Percentiles rank a stretch among this genome's conserved stretches.
Conservation (phyloP, 2,113 vertebrate genomes). For the Neolamprologus falcicula region DNA sequence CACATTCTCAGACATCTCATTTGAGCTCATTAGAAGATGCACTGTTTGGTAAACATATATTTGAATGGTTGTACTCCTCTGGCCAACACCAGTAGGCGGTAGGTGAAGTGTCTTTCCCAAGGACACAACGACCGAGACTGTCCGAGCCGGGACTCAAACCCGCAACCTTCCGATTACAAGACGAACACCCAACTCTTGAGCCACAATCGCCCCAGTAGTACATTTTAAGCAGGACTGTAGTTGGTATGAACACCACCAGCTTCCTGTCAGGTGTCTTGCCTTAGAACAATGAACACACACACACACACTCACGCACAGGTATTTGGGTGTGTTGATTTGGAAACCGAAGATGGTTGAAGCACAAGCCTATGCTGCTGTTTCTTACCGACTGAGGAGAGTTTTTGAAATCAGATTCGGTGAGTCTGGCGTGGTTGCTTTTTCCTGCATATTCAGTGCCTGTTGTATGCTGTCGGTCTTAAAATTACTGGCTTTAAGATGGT, state of each 20-base stretch:
- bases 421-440: background rate
- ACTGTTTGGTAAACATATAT: background rate
- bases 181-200: no score
- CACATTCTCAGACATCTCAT: background rate
- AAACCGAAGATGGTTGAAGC: slow-evolving; percentile 19
- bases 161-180: no score
- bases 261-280: background rate
- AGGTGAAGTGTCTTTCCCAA: no score
- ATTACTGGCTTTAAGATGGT: background rate
- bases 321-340: background rate
- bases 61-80: background rate
- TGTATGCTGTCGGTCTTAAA: background rate
- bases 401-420: slow-evolving; percentile 32
- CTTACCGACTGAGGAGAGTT: background rate
- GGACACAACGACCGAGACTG: no score
- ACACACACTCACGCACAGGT: background rate
- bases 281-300: background rate
- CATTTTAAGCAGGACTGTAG: background rate
- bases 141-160: no score
- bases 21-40: background rate
- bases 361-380: background rate
- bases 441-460: slow-evolving; percentile 1
- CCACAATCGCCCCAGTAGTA: no score
- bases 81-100: no score
- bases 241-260: background rate